Evolutionary conservation across 2,113 vertebrate genomes (phyloP), one percentile per base, ranked within the genome.

Genomic region (Donacobius atricapilla): DNA sequence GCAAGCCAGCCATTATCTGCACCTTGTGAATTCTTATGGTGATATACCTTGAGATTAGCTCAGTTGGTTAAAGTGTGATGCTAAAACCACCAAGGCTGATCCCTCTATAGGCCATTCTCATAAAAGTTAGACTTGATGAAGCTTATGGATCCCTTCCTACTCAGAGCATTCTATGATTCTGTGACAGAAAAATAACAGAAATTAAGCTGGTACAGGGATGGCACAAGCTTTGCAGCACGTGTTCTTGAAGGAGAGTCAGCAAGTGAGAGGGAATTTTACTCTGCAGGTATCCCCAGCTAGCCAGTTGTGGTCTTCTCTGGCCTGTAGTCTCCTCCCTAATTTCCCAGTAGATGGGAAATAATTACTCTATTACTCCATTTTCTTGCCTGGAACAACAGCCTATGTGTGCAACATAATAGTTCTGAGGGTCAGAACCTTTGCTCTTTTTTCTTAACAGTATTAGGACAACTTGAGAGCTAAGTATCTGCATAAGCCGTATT

Each of bases 11-110:
- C 14, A 8, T 28, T 23, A 78, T 9, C 31, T 30, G 4, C 22
- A 23, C 25, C 45, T 45, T 57, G 25, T 30, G 28, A 69, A 53
- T 18, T 50, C 6, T 44, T n/a, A 40, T 0, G 2, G 13, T 22
- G 15, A 23, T 28, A 13, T 5, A 20, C 3, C 7, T 7, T 60
- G 24, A 40, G 28, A 45, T n/a, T n/a, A 75, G 16, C 16, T 73
- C 23, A 31, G 28, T 0, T 25, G 13, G 5, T 12, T 45, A 39
- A 44, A 75, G 20, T 0, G 0, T 31, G n/a, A n/a, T 47, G 53
- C 53, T 30, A 44, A 68, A 82, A 60, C 7, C 14, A 51, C 28
- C 16, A 39, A 10, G 23, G 6, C 2, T 51, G 35, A 64, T 12
- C 16, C 17, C 25, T 31, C 10, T 33, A 27, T 4, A 13, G 6